phyloP scores from a whole-genome alignment of 2,113 vertebrate species.

The Laticauda laticaudata region DNA sequence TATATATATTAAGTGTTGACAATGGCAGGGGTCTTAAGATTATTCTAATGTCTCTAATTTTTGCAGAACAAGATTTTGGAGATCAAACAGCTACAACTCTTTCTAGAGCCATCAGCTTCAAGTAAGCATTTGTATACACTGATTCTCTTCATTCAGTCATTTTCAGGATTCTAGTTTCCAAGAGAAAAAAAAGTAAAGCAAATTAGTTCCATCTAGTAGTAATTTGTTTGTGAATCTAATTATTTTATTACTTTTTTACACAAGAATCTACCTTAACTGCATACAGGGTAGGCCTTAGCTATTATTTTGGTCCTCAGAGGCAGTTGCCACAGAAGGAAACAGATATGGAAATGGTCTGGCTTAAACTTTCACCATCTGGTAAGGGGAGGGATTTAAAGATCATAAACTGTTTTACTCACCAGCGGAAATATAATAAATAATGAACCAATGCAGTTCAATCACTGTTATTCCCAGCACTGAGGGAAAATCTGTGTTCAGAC shows the following conservation, averaged over 20 bases:
- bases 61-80: neutral
- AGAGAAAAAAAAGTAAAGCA: neutral
- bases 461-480: neutral
- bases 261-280: neutral
- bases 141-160: neutral
- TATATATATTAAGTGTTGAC: neutral
- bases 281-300: neutral
- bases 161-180: neutral
- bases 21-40: neutral
- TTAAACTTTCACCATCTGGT: neutral
- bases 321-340: neutral
- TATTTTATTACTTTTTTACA: neutral
- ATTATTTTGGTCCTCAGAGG: neutral
- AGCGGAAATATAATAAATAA: neutral
- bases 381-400: neutral
- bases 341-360: too few species aligned
- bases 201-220: neutral
- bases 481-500: neutral
- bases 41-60: neutral
- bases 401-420: neutral
- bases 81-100: neutral
- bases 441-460: neutral
- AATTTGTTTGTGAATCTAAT: neutral
- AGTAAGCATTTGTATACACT: neutral
- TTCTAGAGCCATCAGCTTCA: neutral